Percentiles rank a stretch among this genome's conserved stretches.
Conservation (phyloP, 2,113 vertebrate species). For the Aythya baeri region DNA sequence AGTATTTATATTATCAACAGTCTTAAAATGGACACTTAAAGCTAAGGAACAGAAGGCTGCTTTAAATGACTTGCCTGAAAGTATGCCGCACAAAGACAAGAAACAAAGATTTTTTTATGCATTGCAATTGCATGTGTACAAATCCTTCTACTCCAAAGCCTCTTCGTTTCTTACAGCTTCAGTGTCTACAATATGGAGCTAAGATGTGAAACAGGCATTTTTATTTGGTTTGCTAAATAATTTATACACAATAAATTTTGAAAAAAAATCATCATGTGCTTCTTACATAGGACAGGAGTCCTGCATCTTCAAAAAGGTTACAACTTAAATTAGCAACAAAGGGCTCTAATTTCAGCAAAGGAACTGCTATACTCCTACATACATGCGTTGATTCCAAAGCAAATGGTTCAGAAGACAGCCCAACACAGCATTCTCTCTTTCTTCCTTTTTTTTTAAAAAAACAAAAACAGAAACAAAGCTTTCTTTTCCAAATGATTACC, state of each 20-base stretch:
- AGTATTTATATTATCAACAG: background rate
- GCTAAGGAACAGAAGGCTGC: background rate
- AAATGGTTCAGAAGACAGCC: background rate
- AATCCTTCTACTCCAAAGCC: background rate
- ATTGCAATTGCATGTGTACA: background rate
- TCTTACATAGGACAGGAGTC: background rate
- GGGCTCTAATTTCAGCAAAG: background rate
- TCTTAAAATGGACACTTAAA: background rate
- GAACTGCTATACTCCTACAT: background rate
- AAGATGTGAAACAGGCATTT: background rate
- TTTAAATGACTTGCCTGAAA: background rate
- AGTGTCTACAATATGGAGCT: background rate
- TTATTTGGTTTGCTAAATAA: background rate
- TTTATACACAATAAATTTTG: background rate
- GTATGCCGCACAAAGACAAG: background rate
- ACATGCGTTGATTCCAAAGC: background rate
- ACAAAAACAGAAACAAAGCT: background rate
- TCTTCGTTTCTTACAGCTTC: background rate
- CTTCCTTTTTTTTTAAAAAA: background rate
- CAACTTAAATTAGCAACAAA: background rate
- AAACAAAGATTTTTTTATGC: background rate
- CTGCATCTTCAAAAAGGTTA: background rate
- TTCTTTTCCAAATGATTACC: slow-evolving; percentile 20
- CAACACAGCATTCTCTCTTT: background rate
- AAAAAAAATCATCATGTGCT: background rate